Percentiles rank a stretch among this genome's conserved stretches.
Conservation (phyloP, 2,888 invertebrate species). For the Drosophila flavopinicola region DNA sequence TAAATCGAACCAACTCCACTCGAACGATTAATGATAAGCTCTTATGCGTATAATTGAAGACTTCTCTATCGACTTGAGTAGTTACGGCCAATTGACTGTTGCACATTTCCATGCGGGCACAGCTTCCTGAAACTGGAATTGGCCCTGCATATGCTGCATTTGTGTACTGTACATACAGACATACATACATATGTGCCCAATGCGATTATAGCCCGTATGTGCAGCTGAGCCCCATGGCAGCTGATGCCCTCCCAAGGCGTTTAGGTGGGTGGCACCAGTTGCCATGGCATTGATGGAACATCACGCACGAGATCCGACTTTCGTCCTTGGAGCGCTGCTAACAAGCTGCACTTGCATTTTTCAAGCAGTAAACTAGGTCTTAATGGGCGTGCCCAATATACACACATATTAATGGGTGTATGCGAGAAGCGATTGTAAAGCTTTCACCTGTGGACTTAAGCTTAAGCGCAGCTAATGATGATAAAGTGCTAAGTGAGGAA, state of each 20-base stretch:
- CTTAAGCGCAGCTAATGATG: no score
- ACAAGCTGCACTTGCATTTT: constrained; percentile 31
- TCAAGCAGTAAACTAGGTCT: neutral
- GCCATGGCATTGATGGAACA: constrained; percentile 39
- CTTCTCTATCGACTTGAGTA: no score
- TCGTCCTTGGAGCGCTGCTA: constrained; percentile 22
- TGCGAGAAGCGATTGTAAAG: neutral
- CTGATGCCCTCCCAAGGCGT: constrained; percentile 23
- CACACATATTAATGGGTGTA: neutral
- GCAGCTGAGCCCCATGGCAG: neutral
- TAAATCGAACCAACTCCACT: no score
- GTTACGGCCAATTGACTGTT: no score
- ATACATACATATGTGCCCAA: neutral
- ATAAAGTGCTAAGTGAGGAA: no score
- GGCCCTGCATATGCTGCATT: no score
- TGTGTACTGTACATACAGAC: neutral
- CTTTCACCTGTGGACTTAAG: no score
- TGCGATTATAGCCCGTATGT: neutral
- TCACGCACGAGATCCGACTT: constrained; percentile 19
- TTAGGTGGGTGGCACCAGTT: constrained; percentile 11
- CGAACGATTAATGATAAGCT: no score
- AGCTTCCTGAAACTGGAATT: no score
- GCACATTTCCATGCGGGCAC: no score
- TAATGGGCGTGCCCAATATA: constrained; percentile 20
- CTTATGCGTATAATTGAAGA: no score